A percentile compares a stretch with the other conserved stretches of the same genome.
These are phyloP conservation scores for Cheilosia vulpina DNA, from an alignment of 2,888 invertebrate genomes.

Conservation along the genomic window DNA sequence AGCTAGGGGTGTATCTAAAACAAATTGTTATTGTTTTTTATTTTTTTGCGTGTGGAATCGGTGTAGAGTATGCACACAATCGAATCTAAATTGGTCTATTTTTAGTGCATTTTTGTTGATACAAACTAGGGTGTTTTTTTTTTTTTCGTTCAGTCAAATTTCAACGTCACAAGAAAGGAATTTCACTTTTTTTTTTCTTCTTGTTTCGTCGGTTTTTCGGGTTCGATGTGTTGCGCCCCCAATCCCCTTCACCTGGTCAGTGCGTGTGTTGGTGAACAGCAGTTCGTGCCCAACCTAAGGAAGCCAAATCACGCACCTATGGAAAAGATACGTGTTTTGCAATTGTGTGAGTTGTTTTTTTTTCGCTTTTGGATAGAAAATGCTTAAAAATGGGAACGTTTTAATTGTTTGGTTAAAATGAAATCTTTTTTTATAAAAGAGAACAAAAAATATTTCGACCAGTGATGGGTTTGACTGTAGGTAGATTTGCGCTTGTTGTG, in stretches of 20 bases:
- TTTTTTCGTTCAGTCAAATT: constrained; percentile 26
- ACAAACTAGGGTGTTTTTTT: constrained; percentile 31
- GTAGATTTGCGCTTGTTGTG: constrained; percentile 2
- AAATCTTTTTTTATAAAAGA: constrained; percentile 26
- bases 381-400: constrained; percentile 63
- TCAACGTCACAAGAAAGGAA: constrained; percentile 66
- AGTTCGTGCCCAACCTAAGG: neutral
- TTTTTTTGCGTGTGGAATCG: constrained; percentile 37
- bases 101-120: constrained; percentile 57
- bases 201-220: no score
- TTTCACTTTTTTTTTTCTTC: constrained; percentile 25
- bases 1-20: constrained; percentile 25
- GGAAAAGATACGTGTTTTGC: constrained; percentile 7
- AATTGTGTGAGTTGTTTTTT: constrained; percentile 25
- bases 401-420: constrained; percentile 43
- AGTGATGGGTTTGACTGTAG: neutral
- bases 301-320: neutral
- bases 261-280: constrained; percentile 10
- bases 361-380: constrained; percentile 25
- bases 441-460: neutral
- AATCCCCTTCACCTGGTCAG: constrained; percentile 1
- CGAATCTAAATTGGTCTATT: constrained; percentile 49
- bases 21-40: constrained; percentile 23
- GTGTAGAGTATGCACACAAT: constrained; percentile 35
- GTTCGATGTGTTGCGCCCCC: constrained; percentile 2